Conservation (phyloP, 2,888 invertebrate species). For the Conus canariensis region DNA sequence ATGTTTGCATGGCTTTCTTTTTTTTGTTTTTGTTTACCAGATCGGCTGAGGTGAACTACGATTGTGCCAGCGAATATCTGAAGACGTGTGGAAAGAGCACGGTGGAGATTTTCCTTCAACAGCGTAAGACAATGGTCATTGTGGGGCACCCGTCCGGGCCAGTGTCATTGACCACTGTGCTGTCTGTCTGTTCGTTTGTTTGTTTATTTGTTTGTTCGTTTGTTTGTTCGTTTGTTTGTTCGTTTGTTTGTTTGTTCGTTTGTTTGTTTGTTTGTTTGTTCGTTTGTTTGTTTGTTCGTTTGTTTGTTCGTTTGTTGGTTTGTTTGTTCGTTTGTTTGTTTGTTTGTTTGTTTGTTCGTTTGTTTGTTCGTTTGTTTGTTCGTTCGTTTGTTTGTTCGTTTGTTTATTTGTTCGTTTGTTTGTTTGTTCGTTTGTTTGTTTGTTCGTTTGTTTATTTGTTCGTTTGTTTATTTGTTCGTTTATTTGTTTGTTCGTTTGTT, state of each 20-base stretch:
- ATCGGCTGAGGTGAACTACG: constrained; percentile 24
- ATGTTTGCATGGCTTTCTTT: background rate
- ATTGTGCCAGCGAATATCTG: constrained; percentile 11
- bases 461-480: too few species aligned
- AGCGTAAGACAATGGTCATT: background rate
- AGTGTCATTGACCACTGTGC: too few species aligned
- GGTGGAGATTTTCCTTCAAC: constrained; percentile 3
- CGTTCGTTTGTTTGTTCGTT: too few species aligned
- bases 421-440: too few species aligned
- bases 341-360: too few species aligned
- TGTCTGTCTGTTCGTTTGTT: background rate
- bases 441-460: too few species aligned
- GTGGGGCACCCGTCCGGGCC: too few species aligned
- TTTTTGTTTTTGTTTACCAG: background rate
- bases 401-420: too few species aligned
- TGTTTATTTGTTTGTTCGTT: background rate
- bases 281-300: background rate
- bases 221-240: background rate
- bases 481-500: too few species aligned
- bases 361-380: too few species aligned
- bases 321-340: too few species aligned
- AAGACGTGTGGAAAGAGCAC: background rate
- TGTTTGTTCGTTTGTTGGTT: background rate
- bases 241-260: too few species aligned
- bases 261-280: background rate